A percentile compares a stretch with the other conserved stretches of the same genome.
These are phyloP conservation scores for Neoniphon sammara DNA, from an alignment of 2,797 vertebrate genomes.

Conservation along the genomic window DNA sequence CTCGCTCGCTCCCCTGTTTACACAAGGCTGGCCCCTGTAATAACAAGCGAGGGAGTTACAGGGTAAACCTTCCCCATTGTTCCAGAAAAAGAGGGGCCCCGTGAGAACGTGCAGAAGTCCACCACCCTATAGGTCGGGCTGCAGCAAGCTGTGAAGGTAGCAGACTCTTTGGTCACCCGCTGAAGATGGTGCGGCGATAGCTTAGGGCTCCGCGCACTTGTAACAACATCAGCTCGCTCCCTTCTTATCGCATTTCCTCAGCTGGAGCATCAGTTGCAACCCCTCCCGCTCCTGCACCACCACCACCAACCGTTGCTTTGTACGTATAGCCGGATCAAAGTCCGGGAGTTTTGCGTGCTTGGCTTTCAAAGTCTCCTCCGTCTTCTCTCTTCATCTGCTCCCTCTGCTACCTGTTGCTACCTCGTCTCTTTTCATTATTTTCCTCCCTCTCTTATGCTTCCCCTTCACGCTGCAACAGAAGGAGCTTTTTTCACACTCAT, in stretches of 20 bases:
- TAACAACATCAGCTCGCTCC: constrained; percentile 30
- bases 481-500: constrained; percentile 26
- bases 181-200: background rate
- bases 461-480: constrained; percentile 30
- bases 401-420: too few relatives aligned
- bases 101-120: constrained; percentile 33
- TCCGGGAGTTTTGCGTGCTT: constrained; percentile 35
- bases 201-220: constrained; percentile 15
- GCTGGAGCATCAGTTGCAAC: constrained; percentile 64
- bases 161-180: background rate
- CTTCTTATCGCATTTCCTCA: constrained; percentile 74
- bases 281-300: background rate
- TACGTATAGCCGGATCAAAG: constrained; percentile 67
- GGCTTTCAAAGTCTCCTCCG: constrained; percentile 34
- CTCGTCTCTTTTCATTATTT: constrained; percentile 43
- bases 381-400: too few relatives aligned
- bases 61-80: constrained; percentile 42
- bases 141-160: constrained; percentile 12
- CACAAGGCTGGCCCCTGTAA: constrained; percentile 21
- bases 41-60: constrained; percentile 43
- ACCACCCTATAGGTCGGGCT: background rate
- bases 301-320: constrained; percentile 33
- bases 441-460: constrained; percentile 23
- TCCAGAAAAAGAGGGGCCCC: constrained; percentile 23
- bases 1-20: constrained; percentile 33